Evolutionary conservation across 2,888 invertebrate genomes (phyloP), one percentile per base, ranked within the genome.

Genomic region (Catocala fraxini): DNA sequence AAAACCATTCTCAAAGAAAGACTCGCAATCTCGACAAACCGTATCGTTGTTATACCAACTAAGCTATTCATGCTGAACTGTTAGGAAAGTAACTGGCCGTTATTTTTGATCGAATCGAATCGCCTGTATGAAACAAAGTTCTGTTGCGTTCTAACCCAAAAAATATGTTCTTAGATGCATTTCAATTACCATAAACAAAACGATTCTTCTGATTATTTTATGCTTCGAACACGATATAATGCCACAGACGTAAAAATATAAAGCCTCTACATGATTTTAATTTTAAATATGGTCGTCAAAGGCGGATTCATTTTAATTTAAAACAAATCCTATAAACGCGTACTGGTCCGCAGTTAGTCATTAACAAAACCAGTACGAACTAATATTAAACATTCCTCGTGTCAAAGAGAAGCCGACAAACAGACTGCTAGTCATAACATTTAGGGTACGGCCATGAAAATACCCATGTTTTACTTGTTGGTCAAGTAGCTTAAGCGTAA

Each of bases 341-440:
- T 39, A 48, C 56, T 46, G 59, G 51, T 15, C 13, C 49, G 64
- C 63, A 68, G 42, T 54, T 66, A 57, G 61, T 69, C 71, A 75
- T 77, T 74, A 79, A 79, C 80, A 75, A 74, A 80, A 80, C 71
- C 72, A 69, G 65, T 73, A 65, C 64, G 57, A 73, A 81, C 83
- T 81, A 82, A 84, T 80, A 84, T 82, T 79, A 81, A 80, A 76
- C 80, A 77, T 79, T 76, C 59, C 74, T 69, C 75, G 63, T 75
- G 77, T 78, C 66, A 77, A 83, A 81, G 76, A 71, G 59, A 56
- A 35, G n/a, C 59, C 51, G 47, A 68, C 66, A 64, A 65, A 52
- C 74, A 55, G 56, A 68, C 58, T 63, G 65, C 61, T 53, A 61
- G 56, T 67, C 56, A 65, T 75, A 64, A 62, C 58, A 70, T 62